A percentile compares a stretch with the other conserved stretches of the same genome.
Evolutionary conservation across 2,797 vertebrate species (phyloP).

Genomic region (Pseudomugil gertrudae): DNA sequence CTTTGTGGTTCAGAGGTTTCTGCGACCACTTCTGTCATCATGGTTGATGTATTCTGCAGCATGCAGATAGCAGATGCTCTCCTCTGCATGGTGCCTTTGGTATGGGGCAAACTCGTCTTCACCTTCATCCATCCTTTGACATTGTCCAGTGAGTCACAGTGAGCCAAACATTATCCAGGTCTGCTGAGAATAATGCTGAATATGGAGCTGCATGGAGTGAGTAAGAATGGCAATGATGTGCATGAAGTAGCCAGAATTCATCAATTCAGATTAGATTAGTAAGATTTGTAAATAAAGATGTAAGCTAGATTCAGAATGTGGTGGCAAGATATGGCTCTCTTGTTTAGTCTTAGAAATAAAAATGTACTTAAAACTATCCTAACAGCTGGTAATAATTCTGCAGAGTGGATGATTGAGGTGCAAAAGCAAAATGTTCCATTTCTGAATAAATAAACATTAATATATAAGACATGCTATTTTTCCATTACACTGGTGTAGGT

Average conservation of each 20-base stretch:
- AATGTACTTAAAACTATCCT: too few relatives aligned
- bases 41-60: constrained; percentile 26
- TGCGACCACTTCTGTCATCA: constrained; percentile 17
- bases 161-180: constrained; percentile 12
- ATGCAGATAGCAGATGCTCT: constrained; percentile 57
- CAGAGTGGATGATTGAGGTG: too few relatives aligned
- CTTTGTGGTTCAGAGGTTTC: constrained; percentile 34
- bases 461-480: too few relatives aligned
- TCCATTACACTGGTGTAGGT: too few relatives aligned
- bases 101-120: constrained; percentile 25
- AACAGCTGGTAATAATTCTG: too few relatives aligned
- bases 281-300: background rate
- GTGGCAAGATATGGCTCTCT: too few relatives aligned
- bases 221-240: background rate
- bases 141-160: background rate
- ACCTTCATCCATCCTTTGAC: constrained; percentile 37
- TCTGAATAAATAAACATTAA: too few relatives aligned
- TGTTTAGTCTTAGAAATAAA: too few relatives aligned
- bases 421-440: too few relatives aligned
- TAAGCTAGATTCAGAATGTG: background rate
- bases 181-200: background rate
- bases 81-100: constrained; percentile 41
- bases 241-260: background rate
- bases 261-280: background rate
- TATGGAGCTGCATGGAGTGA: background rate